Base-by-base conservation (phyloP, 2,113 vertebrate species). In the Alethe castanea region DNA sequence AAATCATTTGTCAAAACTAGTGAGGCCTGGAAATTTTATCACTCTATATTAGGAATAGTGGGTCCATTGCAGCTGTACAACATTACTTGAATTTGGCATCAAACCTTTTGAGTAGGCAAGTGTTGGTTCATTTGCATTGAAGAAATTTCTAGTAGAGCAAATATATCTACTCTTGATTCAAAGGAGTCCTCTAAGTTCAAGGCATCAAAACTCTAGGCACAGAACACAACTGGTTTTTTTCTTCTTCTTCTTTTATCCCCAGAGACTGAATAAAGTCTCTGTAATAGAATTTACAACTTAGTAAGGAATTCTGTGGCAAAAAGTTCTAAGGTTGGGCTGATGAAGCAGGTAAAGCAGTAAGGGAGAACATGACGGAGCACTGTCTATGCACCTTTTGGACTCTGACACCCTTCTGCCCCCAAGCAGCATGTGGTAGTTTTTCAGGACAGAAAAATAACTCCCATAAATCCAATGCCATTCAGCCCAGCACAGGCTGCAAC, bases 181-280 rank as follows among this genome's bases (percentile, higher is more conserved):
- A 25, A 88, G 52, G 44, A 81, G 14, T 74, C 8, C 19, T 74
- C 71, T 59, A 42, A 73, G 9, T 66, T 78, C 57, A 84, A 33
- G 35, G 42, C 35, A 72, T 62, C 48, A 79, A 50, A 57, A 88
- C 14, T 56, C 42, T 47, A 82, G 74, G 64, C 84, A 66, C 11
- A 50, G 19, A 80, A 80, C 18, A 12, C 38, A 90, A 66, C 6
- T 54, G 28, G 5, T 0, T 0, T 40, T 40, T 2, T 40, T 61
- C 47, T 86, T 56, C 14, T 74, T 56, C 14, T 74, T 70, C 54
- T 82, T 66, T 82, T 57, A 35, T 80, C n/a, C 28, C 28, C 33
- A 50, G 61, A 66, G 28, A 76, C 12, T 45, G 45, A 61, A 59
- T 54, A 56, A 57, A 61, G 16, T 72, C n/a, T 82, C 33, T 91